Conservation (phyloP, 2,113 vertebrate species). For the Oreochromis spilurus region DNA sequence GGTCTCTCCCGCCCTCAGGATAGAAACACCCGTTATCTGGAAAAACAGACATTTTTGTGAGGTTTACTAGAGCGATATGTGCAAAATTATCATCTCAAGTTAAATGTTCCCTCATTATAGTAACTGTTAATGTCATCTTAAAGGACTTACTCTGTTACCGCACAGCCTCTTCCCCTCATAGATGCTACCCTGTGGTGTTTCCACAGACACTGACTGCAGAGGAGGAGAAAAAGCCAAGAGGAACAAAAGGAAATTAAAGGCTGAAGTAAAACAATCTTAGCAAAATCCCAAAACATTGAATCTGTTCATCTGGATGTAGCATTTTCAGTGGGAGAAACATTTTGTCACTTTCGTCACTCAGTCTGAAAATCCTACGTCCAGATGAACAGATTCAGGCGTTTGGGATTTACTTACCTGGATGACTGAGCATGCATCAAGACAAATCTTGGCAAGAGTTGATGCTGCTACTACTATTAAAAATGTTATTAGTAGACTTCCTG, state of each 20-base stretch:
- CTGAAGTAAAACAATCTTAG: not conserved
- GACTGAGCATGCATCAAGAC: not conserved
- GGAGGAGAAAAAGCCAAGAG: not conserved
- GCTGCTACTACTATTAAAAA: not conserved
- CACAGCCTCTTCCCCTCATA: conserved; percentile 84
- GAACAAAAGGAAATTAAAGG: not conserved
- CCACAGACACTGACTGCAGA: conserved; percentile 79
- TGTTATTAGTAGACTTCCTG: not conserved
- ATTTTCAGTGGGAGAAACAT: not conserved
- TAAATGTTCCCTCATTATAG: not conserved
- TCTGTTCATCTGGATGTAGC: not conserved
- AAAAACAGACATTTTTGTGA: not conserved
- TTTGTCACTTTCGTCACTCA: not conserved
- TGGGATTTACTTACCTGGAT: not conserved
- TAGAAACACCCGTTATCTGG: conserved; percentile 86
- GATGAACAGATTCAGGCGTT: not conserved
- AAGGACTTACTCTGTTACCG: conserved; percentile 79
- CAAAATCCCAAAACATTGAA: not conserved
- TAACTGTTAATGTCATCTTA: not conserved
- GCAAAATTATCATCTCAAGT: not conserved
- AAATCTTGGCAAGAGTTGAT: not conserved
- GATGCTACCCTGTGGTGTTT: conserved; percentile 81
- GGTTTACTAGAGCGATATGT: not conserved
- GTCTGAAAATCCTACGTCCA: not conserved
- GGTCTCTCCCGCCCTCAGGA: conserved; percentile 86